Conservation (phyloP, 2,888 invertebrate species). For the Ormyrus rosae region DNA sequence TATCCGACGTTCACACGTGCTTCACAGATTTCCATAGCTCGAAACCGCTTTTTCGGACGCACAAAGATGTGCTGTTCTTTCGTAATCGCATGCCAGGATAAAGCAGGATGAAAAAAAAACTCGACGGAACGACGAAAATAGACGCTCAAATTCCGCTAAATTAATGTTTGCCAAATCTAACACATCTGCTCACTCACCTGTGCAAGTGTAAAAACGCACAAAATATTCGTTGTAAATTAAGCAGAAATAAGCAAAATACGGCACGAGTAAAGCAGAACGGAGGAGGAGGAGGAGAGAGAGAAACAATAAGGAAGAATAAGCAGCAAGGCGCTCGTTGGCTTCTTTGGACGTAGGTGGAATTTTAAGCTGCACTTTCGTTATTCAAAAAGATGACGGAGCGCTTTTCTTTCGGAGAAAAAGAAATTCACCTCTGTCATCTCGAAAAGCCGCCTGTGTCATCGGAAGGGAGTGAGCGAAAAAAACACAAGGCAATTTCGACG, state of each 20-base stretch:
- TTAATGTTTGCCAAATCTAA: too few species aligned
- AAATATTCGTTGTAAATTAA: not conserved
- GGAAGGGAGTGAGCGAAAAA: slow-evolving; percentile 40
- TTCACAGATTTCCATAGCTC: slow-evolving; percentile 58
- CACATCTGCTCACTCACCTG: too few species aligned
- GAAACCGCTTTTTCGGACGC: slow-evolving; percentile 33
- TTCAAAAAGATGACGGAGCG: slow-evolving; percentile 57
- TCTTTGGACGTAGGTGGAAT: slow-evolving; percentile 56
- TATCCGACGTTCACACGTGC: slow-evolving; percentile 59
- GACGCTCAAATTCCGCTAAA: too few species aligned
- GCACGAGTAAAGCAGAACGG: slow-evolving; percentile 19
- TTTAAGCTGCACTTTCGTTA: slow-evolving; percentile 57
- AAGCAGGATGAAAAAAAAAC: too few species aligned
- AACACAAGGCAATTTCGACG: slow-evolving; percentile 49
- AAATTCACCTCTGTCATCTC: slow-evolving; percentile 53
- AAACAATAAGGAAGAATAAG: slow-evolving; percentile 58
- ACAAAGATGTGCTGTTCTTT: slow-evolving; percentile 15
- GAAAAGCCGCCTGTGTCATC: slow-evolving; percentile 50
- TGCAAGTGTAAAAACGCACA: not conserved
- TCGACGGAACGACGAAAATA: not conserved
- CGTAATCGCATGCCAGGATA: not conserved
- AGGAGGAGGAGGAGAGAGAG: slow-evolving; percentile 25
- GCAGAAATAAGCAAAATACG: not conserved
- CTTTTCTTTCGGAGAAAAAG: slow-evolving; percentile 55
- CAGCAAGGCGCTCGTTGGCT: slow-evolving; percentile 29